A percentile compares a stretch with the other conserved stretches of the same genome.
phyloP scores from a whole-genome alignment of 2,797 vertebrate species.

The Helostoma temminkii region DNA sequence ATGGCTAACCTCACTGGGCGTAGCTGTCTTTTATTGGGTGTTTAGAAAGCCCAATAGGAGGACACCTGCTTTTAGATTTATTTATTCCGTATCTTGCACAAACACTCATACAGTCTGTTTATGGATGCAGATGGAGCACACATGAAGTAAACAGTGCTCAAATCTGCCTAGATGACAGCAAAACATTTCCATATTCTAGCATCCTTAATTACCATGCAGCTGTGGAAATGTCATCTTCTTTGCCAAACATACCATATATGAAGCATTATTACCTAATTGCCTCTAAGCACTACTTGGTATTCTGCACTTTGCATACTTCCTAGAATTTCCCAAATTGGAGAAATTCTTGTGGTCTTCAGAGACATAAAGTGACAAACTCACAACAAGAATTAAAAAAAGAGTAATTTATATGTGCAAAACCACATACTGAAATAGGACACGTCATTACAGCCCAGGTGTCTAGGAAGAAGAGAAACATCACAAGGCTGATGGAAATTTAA shows the following conservation, averaged over 20 bases:
- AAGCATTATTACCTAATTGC: background rate
- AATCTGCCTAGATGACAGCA: slow-evolving; percentile 25
- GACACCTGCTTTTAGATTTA: slow-evolving; percentile 82
- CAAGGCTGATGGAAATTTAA: background rate
- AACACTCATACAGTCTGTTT: slow-evolving; percentile 71
- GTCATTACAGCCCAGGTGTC: slow-evolving; percentile 2
- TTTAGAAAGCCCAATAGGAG: slow-evolving; percentile 63
- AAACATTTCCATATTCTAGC: slow-evolving; percentile 21
- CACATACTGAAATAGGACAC: too few species aligned
- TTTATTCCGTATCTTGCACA: slow-evolving; percentile 71
- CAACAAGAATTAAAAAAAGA: too few species aligned
- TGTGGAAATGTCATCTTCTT: background rate
- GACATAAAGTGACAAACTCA: slow-evolving; percentile 26
- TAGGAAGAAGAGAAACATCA: background rate
- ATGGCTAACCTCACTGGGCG: slow-evolving; percentile 77
- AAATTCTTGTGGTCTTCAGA: slow-evolving; percentile 23
- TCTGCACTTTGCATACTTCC: slow-evolving; percentile 12
- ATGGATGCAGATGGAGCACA: slow-evolving; percentile 63
- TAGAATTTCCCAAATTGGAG: slow-evolving; percentile 10
- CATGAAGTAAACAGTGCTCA: slow-evolving; percentile 69
- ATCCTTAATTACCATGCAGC: slow-evolving; percentile 11
- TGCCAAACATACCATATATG: background rate
- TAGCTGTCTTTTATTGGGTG: slow-evolving; percentile 57
- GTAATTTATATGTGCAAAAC: slow-evolving; percentile 17
- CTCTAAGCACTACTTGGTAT: background rate